Base-by-base conservation (phyloP, 1,140 invertebrate genomes). In the Drosophila virilis region DNA sequence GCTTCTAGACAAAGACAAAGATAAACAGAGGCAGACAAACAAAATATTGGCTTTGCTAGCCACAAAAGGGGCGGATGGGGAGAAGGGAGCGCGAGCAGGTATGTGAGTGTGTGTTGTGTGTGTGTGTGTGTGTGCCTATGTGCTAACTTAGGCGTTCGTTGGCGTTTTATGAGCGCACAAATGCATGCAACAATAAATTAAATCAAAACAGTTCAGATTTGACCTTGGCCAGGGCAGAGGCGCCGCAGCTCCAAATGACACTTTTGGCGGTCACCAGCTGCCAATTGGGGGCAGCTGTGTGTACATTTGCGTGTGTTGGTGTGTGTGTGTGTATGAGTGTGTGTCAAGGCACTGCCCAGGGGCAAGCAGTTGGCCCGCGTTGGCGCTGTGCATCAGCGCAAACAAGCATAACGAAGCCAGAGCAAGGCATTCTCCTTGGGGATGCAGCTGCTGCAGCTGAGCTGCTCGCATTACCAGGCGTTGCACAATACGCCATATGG, bases 1-100 rank as follows among this genome's bases (percentile, higher is more conserved):
- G 72, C 22, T 28, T 28, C 22, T 28, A 77, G 68, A 88, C 77
- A 88, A 83, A 86, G 83, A 80, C 57, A 79, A 73, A 89, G 84
- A 88, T 77, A 88, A 80, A 89, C 86, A 88, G 73, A 89, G 84
- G 77, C 84, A 89, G 84, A 77, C 84, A 89, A 89, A 81, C 69
- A 89, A 88, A 89, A 89, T 88, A 88, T 88, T 88, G 83, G 64
- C 79, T 88, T 81, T 72, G 73, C 78, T 65, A 77, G 82, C 77
- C 58, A 32, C 64, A 42, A 33, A 45, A 52, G 51, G 38, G 46
- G 35, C 15, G 15, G 61, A 72, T 7, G 51, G 28, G 64, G 35
- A 61, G 37, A 33, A 50, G 68, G 60, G 42, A 64, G 33, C 17
- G 52, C 52, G 22, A 54, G 22, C 46, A 10, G 9, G 28, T 15